These are phyloP conservation scores for Eulithis testata DNA, from an alignment of 2,888 invertebrate genomes.

Conservation along the genomic window DNA sequence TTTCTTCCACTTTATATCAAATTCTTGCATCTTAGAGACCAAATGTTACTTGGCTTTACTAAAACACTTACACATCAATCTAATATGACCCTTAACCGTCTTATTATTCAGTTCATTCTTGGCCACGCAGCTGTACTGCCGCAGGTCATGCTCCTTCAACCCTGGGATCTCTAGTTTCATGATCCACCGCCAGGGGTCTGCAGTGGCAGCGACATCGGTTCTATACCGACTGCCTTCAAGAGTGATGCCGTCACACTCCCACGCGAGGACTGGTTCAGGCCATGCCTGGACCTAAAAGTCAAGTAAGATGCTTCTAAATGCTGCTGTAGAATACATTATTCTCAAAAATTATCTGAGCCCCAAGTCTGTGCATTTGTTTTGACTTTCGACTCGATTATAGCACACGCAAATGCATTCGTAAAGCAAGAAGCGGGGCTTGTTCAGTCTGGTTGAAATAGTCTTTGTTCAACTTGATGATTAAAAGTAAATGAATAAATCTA, in stretches of 20 bases:
- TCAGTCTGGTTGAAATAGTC: too few relatives aligned
- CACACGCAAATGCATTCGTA: too few relatives aligned
- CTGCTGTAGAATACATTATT: not conserved
- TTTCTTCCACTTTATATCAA: too few relatives aligned
- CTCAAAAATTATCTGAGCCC: too few relatives aligned
- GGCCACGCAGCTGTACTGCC: conserved; percentile 92
- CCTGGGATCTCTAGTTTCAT: conserved; percentile 92
- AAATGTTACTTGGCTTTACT: too few relatives aligned
- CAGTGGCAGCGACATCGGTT: conserved; percentile 65
- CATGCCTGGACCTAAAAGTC: conserved; percentile 89
- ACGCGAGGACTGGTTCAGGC: conserved; percentile 93
- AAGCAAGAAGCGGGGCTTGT: too few relatives aligned
- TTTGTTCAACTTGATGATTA: too few relatives aligned
- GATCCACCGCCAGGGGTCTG: conserved; percentile 86
- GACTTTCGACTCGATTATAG: too few relatives aligned
- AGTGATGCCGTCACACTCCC: conserved; percentile 92
- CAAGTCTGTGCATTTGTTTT: too few relatives aligned
- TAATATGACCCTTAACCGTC: conserved; percentile 88
- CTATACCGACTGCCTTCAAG: conserved; percentile 84
- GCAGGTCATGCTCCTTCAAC: conserved; percentile 87
- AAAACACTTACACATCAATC: conserved; percentile 63
- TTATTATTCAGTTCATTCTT: conserved; percentile 93
- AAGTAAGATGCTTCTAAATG: not conserved
- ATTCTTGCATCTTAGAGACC: too few relatives aligned
- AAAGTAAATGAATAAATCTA: too few relatives aligned